Conservation (phyloP, 2,888 invertebrate genomes). For the Phaedon cochleariae region DNA sequence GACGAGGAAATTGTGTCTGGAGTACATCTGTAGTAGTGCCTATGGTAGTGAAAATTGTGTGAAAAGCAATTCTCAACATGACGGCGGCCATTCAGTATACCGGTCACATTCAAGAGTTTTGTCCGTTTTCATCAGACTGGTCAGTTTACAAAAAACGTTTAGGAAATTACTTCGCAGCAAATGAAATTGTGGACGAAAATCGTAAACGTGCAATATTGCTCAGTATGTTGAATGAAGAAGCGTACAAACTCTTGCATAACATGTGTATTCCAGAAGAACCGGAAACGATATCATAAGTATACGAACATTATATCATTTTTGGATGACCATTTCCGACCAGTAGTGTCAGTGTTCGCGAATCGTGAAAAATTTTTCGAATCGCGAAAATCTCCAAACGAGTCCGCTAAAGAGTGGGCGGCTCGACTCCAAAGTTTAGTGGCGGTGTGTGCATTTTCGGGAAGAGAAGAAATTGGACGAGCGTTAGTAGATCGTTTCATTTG, state of each 20-base stretch:
- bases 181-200: slow-evolving; percentile 21
- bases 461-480: slow-evolving; percentile 21
- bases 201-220: slow-evolving; percentile 28
- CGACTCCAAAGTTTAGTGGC: slow-evolving; percentile 27
- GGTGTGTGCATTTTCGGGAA: slow-evolving; percentile 27
- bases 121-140: slow-evolving; percentile 5
- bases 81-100: background rate
- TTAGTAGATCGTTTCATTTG: slow-evolving; percentile 24
- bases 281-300: slow-evolving; percentile 25
- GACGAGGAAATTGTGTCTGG: background rate
- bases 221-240: slow-evolving; percentile 31
- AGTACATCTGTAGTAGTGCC: too few relatives aligned
- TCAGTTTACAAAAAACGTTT: slow-evolving; percentile 9
- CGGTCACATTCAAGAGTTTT: slow-evolving; percentile 11
- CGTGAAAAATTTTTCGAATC: slow-evolving; percentile 29
- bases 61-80: background rate
- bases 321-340: slow-evolving; percentile 27
- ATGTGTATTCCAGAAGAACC: slow-evolving; percentile 31
- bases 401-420: slow-evolving; percentile 30
- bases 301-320: slow-evolving; percentile 24
- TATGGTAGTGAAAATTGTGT: too few relatives aligned
- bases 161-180: slow-evolving; percentile 28
- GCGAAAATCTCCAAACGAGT: slow-evolving; percentile 23
- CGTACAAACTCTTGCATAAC: slow-evolving; percentile 32
- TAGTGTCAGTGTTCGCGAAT: slow-evolving; percentile 26